Evolutionary conservation across 2,113 vertebrate genomes (phyloP), one percentile per base, ranked within the genome.

Genomic region (Platichthys stellatus): DNA sequence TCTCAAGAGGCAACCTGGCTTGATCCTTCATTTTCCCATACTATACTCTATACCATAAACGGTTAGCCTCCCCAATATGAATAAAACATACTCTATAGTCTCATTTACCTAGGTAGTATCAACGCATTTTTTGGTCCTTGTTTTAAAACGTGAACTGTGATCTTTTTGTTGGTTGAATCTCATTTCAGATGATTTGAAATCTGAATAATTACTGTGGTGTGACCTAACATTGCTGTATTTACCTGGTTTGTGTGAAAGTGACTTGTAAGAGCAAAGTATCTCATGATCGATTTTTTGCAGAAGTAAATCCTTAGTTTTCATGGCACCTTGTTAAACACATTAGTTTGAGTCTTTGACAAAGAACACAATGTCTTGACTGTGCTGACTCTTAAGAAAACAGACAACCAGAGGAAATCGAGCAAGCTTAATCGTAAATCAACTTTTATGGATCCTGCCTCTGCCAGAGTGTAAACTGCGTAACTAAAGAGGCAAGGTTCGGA

Each of bases 1-100:
- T 38, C 35, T 9, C 35, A 38, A 38, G 35, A 38, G 28, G 70
- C n/a, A 54, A 45, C 51, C 18, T 57, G 47, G 15, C 68, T 49
- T 40, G 51, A 66, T 63, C 67, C 28, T 60, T 75, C 63, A 35
- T 67, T 71, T 69, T 56, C 40, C 24, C 40, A n/a, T n/a, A n/a
- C n/a, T 26, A 57, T 74, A 63, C 49, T 43, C 3, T 43, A 43
- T 43, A 43, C 5, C 23, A 59, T 3, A 62, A 2, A 28, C 14
- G 13, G 13, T 28, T 56, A 8, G 21, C 10, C 61, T 43, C 60
- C 51, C 6, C 51, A 20, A 20, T 53, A 20, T n/a, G 7, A n/a
- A 3, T 13, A 43, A 43, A 43, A 43, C 40, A 43, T 43, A 43
- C 40, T 43, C 0, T 13, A 13, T 43, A 43, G 13, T 11, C 40